Conservation (phyloP, 2,888 invertebrate species). For the Lepidochitona cinerea region DNA sequence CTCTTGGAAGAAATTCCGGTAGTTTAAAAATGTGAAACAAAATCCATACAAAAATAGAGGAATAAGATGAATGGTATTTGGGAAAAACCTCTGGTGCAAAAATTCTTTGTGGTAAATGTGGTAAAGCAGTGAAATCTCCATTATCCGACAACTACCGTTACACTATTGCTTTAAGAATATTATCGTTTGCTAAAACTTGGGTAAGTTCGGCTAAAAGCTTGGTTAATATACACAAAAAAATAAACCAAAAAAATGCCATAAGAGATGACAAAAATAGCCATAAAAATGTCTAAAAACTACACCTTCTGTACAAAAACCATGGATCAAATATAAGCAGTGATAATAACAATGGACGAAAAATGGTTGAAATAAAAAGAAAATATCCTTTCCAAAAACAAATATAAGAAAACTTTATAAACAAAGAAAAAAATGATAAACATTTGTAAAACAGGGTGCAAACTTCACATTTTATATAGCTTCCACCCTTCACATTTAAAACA, state of each 20-base stretch:
- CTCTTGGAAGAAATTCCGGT: neutral
- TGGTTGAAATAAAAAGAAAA: conserved; percentile 5
- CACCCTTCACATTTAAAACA: no score
- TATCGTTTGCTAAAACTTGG: neutral
- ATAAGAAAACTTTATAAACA: neutral
- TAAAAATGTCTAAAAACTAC: neutral
- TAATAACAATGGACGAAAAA: conserved; percentile 3
- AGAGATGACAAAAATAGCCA: neutral
- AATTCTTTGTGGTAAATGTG: no score
- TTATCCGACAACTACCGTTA: no score
- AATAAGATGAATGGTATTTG: neutral
- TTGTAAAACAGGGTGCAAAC: no score
- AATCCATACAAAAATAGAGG: conserved; percentile 9
- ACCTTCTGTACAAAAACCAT: neutral
- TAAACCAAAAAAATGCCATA: neutral
- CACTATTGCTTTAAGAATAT: conserved; percentile 5
- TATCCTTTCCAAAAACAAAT: neutral
- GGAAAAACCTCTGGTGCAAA: no score
- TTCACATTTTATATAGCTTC: no score
- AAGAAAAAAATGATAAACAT: neutral
- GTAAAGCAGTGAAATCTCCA: no score
- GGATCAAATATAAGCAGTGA: neutral
- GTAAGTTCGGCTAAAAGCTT: neutral
- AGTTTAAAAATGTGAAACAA: neutral
- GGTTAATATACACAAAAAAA: neutral